These are phyloP conservation scores for Ceratina australensis DNA, from an alignment of 1,140 invertebrate species.

Conservation along the genomic window DNA sequence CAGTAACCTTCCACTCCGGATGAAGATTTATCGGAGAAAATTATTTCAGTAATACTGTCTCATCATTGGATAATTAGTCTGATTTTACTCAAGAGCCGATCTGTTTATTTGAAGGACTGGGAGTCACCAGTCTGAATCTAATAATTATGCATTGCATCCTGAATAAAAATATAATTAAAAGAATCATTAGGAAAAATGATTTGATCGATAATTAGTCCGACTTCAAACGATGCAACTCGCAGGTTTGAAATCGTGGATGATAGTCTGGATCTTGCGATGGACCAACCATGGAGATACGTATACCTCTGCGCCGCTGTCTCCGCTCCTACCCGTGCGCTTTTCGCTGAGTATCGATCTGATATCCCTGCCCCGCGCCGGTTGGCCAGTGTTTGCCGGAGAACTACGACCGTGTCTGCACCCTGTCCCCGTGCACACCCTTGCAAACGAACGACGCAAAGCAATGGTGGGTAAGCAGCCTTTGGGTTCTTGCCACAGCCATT, in stretches of 20 bases:
- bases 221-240: not conserved
- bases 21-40: no score
- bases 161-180: no score
- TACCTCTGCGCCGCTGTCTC: constrained; percentile 15
- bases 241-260: not conserved
- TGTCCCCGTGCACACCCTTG: constrained; percentile 33
- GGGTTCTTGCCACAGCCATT: constrained; percentile 35
- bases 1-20: no score
- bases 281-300: constrained; percentile 70
- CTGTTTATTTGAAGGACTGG: no score
- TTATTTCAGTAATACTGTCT: no score
- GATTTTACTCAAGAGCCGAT: no score
- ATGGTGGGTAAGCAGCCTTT: not conserved
- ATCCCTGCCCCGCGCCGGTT: constrained; percentile 36
- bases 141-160: no score
- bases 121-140: no score
- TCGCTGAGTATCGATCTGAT: constrained; percentile 74
- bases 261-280: constrained; percentile 67
- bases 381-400: constrained; percentile 49
- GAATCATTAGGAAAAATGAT: no score
- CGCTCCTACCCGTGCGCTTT: constrained; percentile 59
- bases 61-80: no score
- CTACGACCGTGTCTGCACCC: constrained; percentile 67
- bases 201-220: no score
- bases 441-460: no score